Evolutionary conservation across 2,888 invertebrate species (phyloP).

Genomic region (Molorchus minor): DNA sequence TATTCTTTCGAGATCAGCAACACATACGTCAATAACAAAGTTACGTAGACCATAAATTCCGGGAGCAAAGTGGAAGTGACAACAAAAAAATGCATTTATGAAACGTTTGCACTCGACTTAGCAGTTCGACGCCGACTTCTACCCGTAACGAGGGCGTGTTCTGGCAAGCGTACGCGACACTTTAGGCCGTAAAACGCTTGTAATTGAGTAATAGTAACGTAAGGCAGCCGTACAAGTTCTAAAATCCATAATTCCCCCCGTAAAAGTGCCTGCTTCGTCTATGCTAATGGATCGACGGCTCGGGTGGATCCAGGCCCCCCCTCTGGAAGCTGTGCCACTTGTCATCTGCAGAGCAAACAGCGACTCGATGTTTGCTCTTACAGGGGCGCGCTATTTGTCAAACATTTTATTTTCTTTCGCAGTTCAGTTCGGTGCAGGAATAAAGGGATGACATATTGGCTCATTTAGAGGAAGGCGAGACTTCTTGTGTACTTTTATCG

Average conservation of each 20-base stretch:
- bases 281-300: slow-evolving; percentile 54
- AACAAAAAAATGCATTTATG: slow-evolving; percentile 19
- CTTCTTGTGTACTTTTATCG: slow-evolving; percentile 62
- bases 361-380: slow-evolving; percentile 61
- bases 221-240: slow-evolving; percentile 41
- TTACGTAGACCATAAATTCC: neutral
- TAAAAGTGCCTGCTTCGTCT: slow-evolving; percentile 49
- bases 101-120: slow-evolving; percentile 13
- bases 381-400: slow-evolving; percentile 62
- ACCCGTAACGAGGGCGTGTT: slow-evolving; percentile 13
- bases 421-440: slow-evolving; percentile 51
- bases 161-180: slow-evolving; percentile 31
- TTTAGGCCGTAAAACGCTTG: slow-evolving; percentile 30
- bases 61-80: neutral
- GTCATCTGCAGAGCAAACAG: slow-evolving; percentile 61
- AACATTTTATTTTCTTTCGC: slow-evolving; percentile 62
- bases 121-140: slow-evolving; percentile 11
- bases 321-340: slow-evolving; percentile 56
- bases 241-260: slow-evolving; percentile 51
- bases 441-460: slow-evolving; percentile 57
- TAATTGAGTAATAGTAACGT: slow-evolving; percentile 47
- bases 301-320: slow-evolving; percentile 40
- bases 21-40: slow-evolving; percentile 7
- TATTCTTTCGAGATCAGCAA: no score
- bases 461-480: slow-evolving; percentile 59